Conservation (phyloP, 1,140 invertebrate genomes). For the Mycetomoellerius zeteki region DNA sequence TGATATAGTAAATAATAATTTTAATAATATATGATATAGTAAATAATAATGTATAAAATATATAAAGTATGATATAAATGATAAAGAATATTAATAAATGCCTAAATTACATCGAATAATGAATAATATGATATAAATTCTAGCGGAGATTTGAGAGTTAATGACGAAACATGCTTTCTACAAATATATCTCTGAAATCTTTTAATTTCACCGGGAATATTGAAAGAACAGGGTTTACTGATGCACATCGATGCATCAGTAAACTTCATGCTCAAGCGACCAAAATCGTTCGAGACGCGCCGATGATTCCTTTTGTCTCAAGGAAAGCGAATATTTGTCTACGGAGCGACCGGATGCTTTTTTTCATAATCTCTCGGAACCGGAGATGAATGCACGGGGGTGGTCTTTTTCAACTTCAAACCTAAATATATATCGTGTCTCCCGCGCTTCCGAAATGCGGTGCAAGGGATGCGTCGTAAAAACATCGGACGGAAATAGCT, state of each 20-base stretch:
- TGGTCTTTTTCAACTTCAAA: slow-evolving; percentile 61
- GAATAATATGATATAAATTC: not conserved
- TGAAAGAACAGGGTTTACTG: not conserved
- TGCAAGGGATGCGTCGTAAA: slow-evolving; percentile 60
- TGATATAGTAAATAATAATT: slow-evolving; percentile 10
- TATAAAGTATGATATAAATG: not conserved
- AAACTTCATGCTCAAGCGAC: not conserved
- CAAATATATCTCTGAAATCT: not conserved
- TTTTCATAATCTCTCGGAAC: slow-evolving; percentile 49
- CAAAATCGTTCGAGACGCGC: not conserved
- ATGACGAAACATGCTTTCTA: not conserved
- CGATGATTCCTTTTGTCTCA: slow-evolving; percentile 38
- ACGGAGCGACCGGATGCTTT: slow-evolving; percentile 1
- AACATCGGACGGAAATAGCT: slow-evolving; percentile 67
- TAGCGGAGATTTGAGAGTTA: slow-evolving; percentile 5
- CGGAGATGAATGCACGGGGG: slow-evolving; percentile 53
- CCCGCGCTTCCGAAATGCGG: not conserved
- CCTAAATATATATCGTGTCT: slow-evolving; percentile 62
- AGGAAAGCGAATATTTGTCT: not conserved
- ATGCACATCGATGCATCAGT: slow-evolving; percentile 1
- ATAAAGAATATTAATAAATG: not conserved
- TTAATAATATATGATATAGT: not conserved
- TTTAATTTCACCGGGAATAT: not conserved
- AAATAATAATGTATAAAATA: not conserved
- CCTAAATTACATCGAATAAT: not conserved